These are phyloP conservation scores for Cephus rjabovi DNA, from an alignment of 2,888 invertebrate genomes.

Conservation along the genomic window DNA sequence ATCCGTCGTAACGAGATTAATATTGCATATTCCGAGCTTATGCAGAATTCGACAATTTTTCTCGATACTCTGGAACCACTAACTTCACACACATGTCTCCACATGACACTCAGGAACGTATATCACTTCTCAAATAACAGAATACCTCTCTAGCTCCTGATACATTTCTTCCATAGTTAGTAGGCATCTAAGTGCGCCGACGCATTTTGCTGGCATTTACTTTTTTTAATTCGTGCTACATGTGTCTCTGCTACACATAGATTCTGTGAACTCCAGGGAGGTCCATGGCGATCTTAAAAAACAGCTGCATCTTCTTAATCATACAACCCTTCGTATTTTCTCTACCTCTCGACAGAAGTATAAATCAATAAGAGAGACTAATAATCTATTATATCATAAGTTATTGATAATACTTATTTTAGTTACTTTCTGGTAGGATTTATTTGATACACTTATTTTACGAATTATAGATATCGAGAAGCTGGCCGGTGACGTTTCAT, in stretches of 20 bases:
- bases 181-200: neutral
- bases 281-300: neutral
- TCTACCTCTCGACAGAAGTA: neutral
- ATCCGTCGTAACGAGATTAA: slow-evolving; percentile 11
- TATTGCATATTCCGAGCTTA: slow-evolving; percentile 14
- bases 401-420: neutral
- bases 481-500: neutral
- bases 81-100: slow-evolving; percentile 18
- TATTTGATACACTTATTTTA: neutral
- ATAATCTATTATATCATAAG: neutral
- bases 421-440: neutral
- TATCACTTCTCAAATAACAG: neutral
- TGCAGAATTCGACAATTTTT: slow-evolving; percentile 8
- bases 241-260: neutral
- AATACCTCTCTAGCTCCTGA: neutral
- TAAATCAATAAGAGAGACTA: neutral
- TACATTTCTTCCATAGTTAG: neutral
- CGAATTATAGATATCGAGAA: neutral
- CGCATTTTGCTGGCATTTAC: neutral
- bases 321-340: neutral
- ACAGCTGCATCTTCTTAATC: neutral
- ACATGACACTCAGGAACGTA: slow-evolving; percentile 16
- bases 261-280: neutral
- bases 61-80: slow-evolving; percentile 15
- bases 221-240: neutral